These are phyloP conservation scores for Acronicta alni DNA, from an alignment of 2,888 invertebrate species.

Conservation along the genomic window DNA sequence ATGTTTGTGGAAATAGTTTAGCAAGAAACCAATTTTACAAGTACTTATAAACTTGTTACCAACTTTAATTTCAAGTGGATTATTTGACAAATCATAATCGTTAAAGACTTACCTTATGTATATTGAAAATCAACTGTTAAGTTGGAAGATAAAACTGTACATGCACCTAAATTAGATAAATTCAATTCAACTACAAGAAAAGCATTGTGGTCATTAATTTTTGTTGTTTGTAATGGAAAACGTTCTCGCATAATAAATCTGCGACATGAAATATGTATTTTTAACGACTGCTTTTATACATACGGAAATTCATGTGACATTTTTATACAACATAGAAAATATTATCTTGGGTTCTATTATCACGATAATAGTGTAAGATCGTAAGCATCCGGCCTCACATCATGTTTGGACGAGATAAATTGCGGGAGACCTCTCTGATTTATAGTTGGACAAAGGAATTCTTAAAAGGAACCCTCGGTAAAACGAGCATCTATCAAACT, in stretches of 20 bases:
- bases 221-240: constrained; percentile 27
- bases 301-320: constrained; percentile 30
- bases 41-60: background rate
- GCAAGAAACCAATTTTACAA: background rate
- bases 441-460: constrained; percentile 66
- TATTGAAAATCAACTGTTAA: too few relatives aligned
- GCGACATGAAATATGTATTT: constrained; percentile 53
- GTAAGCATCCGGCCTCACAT: constrained; percentile 50
- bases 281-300: constrained; percentile 48
- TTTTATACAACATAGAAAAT: constrained; percentile 34
- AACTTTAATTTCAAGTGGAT: background rate
- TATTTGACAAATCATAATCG: too few relatives aligned
- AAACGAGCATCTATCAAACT: constrained; percentile 67
- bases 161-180: background rate
- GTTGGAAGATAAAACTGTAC: too few relatives aligned
- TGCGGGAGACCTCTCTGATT: constrained; percentile 68
- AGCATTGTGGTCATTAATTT: constrained; percentile 4
- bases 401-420: constrained; percentile 71
- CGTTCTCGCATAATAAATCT: constrained; percentile 23
- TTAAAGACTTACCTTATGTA: too few relatives aligned
- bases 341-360: constrained; percentile 37
- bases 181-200: constrained; percentile 14
- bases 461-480: constrained; percentile 56
- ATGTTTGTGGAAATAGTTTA: constrained; percentile 3
- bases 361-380: constrained; percentile 41